phyloP scores from a whole-genome alignment of 2,888 invertebrate species.

The Bellardia bayeri region DNA sequence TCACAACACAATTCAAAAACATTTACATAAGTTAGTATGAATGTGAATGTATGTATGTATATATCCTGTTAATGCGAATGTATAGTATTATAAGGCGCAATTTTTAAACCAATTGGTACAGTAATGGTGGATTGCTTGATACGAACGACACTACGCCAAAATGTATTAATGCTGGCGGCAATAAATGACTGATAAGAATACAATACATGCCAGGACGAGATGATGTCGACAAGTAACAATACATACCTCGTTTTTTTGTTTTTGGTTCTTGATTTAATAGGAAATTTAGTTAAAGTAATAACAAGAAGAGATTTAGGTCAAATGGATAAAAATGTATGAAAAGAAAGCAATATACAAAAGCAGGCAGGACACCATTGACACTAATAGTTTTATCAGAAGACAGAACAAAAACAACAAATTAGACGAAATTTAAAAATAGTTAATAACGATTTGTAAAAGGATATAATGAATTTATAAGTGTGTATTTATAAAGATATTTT shows the following conservation, averaged over 20 bases:
- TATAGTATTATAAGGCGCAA: conserved; percentile 60
- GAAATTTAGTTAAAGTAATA: conserved; percentile 55
- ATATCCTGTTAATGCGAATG: conserved; percentile 3
- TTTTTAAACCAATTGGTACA: conserved; percentile 58
- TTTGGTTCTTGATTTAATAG: conserved; percentile 18
- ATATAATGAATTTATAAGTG: conserved; percentile 27
- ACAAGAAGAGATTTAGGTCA: conserved; percentile 68
- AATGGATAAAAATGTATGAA: conserved; percentile 49
- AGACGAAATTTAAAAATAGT: conserved; percentile 19
- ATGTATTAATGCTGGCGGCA: conserved; percentile 52
- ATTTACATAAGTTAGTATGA: background rate
- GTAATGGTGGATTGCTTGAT: conserved; percentile 30
- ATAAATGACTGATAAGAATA: conserved; percentile 45
- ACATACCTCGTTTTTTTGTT: conserved; percentile 37
- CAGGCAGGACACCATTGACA: conserved; percentile 51
- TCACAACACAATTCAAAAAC: background rate
- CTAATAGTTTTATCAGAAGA: conserved; percentile 55
- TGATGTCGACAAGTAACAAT: conserved; percentile 55
- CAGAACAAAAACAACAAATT: conserved; percentile 21
- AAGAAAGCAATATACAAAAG: conserved; percentile 37
- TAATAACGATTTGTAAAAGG: background rate
- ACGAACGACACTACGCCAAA: conserved; percentile 45
- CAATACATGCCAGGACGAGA: conserved; percentile 24
- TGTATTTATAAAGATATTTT: conserved; percentile 4
- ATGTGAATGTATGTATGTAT: background rate